Evolutionary conservation across 1,140 invertebrate species (phyloP), one percentile per base, ranked within the genome.

Genomic region (Ceratoteleas bidentatus): DNA sequence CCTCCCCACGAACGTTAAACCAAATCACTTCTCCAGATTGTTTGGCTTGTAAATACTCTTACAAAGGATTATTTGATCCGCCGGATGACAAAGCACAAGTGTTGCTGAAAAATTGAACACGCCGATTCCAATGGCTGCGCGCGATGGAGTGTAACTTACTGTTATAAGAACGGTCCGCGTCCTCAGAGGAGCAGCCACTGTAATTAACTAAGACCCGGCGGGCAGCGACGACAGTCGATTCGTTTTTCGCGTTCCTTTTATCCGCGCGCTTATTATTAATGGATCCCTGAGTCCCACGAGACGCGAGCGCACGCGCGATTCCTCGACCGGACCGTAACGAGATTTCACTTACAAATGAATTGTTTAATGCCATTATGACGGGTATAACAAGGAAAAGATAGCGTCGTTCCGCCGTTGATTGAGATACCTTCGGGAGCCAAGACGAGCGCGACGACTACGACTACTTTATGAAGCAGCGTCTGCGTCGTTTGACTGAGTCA

Each of bases 291-390:
- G 79, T 83, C 49, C 49, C 62, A 24, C 7, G 16, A 11, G 70
- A 36, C 16, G 64, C 38, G 69, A 1, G 40, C 40, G 9, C 9
- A 32, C 53, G 56, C 73, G 49, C 66, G 81, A 83, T 79, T 79
- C 61, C 33, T 43, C 49, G 34, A 53, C 45, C 65, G 15, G 52
- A 65, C 60, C 36, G 16, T 76, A 73, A 76, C 70, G 56, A 79
- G 75, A 80, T 84, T 70, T 69, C 73, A 84, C 76, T 84, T 73
- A 57, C 76, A 73, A 84, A 84, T 84, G 76, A 80, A 84, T 73
- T 77, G 76, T 79, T 84, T 84, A 77, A 84, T 70, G 75, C 62
- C 72, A 60, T 83, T 83, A 72, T 78, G 57, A 83, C 61, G 60
- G 60, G 36, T 69, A 54, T 76, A 79, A 75, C 81, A 77, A 50